phyloP scores from a whole-genome alignment of 2,888 invertebrate species.

The Mythimna ferrago region DNA sequence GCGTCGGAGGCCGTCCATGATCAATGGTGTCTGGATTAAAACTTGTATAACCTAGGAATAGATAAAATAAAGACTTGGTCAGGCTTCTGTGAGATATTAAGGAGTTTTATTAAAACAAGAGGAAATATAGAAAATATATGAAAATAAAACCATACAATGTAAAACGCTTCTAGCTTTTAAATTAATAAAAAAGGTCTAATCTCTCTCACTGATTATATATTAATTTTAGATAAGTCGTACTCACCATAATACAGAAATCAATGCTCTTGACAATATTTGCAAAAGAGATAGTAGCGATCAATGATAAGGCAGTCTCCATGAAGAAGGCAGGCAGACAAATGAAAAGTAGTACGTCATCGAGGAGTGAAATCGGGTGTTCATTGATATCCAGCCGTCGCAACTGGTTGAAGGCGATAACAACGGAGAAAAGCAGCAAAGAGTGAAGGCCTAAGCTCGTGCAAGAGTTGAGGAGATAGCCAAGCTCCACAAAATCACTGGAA shows the following conservation, averaged over 20 bases:
- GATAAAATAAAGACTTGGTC: background rate
- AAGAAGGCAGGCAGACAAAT: conserved; percentile 94
- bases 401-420: conserved; percentile 91
- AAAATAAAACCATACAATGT: background rate
- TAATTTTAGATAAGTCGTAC: conserved; percentile 38
- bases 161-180: background rate
- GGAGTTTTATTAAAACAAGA: background rate
- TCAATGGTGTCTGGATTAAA: conserved; percentile 93
- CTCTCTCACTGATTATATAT: background rate
- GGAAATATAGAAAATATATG: background rate
- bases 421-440: conserved; percentile 90
- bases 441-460: conserved; percentile 90
- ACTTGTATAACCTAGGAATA: conserved; percentile 92
- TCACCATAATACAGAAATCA: conserved; percentile 90
- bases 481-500: conserved; percentile 86
- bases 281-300: conserved; percentile 92
- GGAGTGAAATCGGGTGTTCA: conserved; percentile 91
- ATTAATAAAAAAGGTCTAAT: background rate
- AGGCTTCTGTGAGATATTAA: background rate
- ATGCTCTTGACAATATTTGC: conserved; percentile 87
- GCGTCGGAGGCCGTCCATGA: conserved; percentile 94
- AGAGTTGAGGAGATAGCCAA: conserved; percentile 88
- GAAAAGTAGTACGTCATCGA: conserved; percentile 93
- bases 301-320: conserved; percentile 92
- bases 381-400: conserved; percentile 92